Conservation (phyloP, 2,113 vertebrate genomes). For the Muntiacus muntjak region DNA sequence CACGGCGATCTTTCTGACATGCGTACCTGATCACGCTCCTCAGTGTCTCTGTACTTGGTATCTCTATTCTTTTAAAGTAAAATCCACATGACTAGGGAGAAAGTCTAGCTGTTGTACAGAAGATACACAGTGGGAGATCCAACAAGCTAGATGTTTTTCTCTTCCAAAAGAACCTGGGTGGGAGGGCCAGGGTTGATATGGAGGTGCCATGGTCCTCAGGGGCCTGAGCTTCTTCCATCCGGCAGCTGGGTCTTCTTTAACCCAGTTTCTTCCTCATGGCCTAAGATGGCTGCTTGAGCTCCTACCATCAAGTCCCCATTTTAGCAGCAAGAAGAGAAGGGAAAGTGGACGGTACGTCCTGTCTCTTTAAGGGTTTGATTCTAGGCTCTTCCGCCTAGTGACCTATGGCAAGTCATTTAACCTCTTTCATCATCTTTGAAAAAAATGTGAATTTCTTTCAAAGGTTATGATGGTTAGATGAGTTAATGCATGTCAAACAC, state of each 20-base stretch:
- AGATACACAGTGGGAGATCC: neutral
- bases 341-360: neutral
- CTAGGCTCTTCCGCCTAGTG: neutral
- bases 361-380: neutral
- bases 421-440: neutral
- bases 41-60: accelerated
- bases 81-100: neutral
- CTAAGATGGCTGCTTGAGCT: neutral
- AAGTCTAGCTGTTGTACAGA: neutral
- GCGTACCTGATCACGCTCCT: accelerated
- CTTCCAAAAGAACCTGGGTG: neutral
- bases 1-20: neutral
- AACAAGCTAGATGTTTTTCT: neutral
- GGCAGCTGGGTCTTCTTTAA: neutral
- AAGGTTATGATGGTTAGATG: neutral
- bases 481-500: neutral
- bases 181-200: neutral
- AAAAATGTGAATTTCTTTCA: neutral
- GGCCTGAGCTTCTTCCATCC: neutral
- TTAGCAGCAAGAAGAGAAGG: neutral
- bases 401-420: neutral
- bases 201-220: neutral
- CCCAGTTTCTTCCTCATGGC: neutral
- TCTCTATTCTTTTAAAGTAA: neutral
- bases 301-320: neutral